A percentile compares a stretch with the other conserved stretches of the same genome.
These are phyloP conservation scores for Ptychodera flava DNA, from an alignment of 35 echinoderm and acorn worm genomes.

Conservation along the genomic window DNA sequence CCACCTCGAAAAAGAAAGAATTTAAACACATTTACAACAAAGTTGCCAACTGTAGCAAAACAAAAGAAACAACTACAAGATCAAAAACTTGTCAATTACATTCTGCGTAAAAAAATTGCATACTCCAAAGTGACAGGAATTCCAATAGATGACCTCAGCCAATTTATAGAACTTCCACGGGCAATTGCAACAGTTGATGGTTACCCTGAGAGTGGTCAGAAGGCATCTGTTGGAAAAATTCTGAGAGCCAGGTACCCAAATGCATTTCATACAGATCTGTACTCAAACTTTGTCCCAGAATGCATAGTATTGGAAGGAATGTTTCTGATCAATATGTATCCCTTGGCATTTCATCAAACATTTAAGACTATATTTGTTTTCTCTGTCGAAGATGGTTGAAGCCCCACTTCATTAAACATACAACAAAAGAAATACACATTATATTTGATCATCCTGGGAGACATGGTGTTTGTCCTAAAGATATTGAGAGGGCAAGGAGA, in stretches of 20 bases:
- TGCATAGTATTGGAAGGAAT: constrained; percentile 18
- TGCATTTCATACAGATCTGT: constrained; percentile 12
- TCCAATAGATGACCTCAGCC: constrained; percentile 10
- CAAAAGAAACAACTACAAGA: too few relatives aligned
- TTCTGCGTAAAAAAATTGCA: too few relatives aligned
- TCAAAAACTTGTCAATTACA: neutral
- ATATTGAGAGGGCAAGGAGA: constrained; percentile 20
- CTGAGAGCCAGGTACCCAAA: neutral
- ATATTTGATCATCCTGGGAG: constrained; percentile 47
- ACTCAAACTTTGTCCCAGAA: neutral
- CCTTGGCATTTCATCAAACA: constrained; percentile 19
- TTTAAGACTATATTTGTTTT: constrained; percentile 20
- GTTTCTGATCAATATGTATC: constrained; percentile 32
- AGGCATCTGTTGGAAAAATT: constrained; percentile 5
- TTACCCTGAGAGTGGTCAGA: constrained; percentile 7
- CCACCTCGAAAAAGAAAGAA: too few relatives aligned
- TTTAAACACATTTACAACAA: too few relatives aligned
- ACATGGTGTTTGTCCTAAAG: constrained; percentile 38
- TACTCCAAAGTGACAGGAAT: constrained; percentile 6
- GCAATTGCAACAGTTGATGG: constrained; percentile 17
- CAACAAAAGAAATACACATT: constrained; percentile 19
- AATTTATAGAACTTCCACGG: constrained; percentile 23
- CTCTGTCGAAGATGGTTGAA: neutral
- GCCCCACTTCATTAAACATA: neutral
- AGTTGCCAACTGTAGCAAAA: too few relatives aligned